Evolutionary conservation across 2,888 invertebrate species (phyloP).

Genomic region (Tryphoninae sp.): DNA sequence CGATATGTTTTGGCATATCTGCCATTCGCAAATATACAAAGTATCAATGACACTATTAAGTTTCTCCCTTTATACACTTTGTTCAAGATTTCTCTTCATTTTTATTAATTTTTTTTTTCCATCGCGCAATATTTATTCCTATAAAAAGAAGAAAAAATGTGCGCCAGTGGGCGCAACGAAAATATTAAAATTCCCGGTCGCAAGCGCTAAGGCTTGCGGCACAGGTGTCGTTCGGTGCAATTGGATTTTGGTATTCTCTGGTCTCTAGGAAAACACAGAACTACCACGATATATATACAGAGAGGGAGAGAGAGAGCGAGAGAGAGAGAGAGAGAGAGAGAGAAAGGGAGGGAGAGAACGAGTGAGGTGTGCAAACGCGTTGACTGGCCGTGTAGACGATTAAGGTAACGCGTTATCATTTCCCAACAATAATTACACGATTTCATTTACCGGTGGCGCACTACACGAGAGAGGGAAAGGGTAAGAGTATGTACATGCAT

Average conservation of each 20-base stretch:
- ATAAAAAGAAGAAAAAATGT: neutral
- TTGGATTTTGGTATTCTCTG: neutral
- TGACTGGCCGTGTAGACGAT: slow-evolving; percentile 45
- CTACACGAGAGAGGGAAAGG: slow-evolving; percentile 3
- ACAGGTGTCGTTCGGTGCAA: neutral
- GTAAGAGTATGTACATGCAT: neutral
- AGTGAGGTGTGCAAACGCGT: slow-evolving; percentile 22
- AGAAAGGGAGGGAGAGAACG: slow-evolving; percentile 1
- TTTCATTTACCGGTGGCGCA: slow-evolving; percentile 58
- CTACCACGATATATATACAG: neutral
- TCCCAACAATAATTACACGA: slow-evolving; percentile 58
- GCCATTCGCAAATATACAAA: no score
- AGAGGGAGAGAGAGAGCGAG: slow-evolving; percentile 10
- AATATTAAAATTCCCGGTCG: no score
- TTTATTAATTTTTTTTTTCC: neutral
- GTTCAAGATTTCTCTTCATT: neutral
- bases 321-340: slow-evolving; percentile 13
- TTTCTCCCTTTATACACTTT: no score
- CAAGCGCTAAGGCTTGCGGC: no score
- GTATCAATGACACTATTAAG: no score
- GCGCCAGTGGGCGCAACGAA: neutral
- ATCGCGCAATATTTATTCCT: neutral
- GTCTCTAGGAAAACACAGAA: neutral
- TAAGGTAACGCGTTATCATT: slow-evolving; percentile 59
- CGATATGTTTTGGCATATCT: neutral